Conservation (phyloP, 1,140 invertebrate species). For the Tetragonula clypearis region DNA sequence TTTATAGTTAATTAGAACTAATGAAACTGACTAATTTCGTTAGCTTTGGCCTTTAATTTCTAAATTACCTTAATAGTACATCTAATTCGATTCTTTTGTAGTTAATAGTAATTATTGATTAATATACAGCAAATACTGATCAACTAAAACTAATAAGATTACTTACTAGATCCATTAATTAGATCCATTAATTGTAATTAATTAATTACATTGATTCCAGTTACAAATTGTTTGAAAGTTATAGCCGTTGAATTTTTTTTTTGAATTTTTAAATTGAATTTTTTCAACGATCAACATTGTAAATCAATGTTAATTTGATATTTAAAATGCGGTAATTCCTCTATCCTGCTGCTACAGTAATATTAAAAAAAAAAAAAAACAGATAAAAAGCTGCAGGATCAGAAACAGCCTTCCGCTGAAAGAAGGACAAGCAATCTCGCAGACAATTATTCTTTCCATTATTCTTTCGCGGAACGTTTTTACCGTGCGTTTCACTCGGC, state of each 20-base stretch:
- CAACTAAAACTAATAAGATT: not conserved
- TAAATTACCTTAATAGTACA: not conserved
- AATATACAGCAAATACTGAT: not conserved
- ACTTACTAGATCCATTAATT: not conserved
- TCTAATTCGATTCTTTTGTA: not conserved
- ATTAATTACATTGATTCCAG: not conserved
- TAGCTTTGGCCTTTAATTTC: not conserved
- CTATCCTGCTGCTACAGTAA: not conserved
- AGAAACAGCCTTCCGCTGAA: not conserved
- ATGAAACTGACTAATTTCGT: rapidly evolving
- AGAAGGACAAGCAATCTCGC: not conserved
- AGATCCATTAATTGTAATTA: not conserved
- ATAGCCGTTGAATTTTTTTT: no score
- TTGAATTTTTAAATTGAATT: no score
- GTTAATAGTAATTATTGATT: not conserved
- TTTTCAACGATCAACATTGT: no score
- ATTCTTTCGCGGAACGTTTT: slow-evolving; percentile 8
- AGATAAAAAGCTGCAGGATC: not conserved
- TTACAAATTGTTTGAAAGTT: no score
- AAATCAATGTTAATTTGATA: no score
- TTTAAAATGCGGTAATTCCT: not conserved
- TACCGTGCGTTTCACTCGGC: not conserved
- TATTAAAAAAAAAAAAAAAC: not conserved
- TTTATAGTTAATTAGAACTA: not conserved
- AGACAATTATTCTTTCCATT: not conserved